phyloP scores from a whole-genome alignment of 2,888 invertebrate genomes.

The Protophormia terraenovae region DNA sequence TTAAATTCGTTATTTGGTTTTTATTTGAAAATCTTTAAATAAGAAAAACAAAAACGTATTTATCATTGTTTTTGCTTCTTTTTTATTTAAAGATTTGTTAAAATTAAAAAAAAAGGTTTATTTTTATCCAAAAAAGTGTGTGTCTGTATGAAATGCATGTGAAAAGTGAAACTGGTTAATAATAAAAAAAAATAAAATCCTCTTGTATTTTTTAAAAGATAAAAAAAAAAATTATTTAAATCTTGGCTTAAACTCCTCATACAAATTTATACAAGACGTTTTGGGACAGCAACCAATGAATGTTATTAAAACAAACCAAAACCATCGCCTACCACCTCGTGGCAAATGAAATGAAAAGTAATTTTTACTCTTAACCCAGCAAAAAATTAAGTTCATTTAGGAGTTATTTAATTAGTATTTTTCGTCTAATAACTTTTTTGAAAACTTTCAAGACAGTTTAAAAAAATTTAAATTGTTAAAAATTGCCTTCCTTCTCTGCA shows the following conservation, averaged over 20 bases:
- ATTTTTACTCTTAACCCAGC: slow-evolving; percentile 34
- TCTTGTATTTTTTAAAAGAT: slow-evolving; percentile 31
- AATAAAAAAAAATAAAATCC: slow-evolving; percentile 21
- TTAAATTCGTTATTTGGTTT: neutral
- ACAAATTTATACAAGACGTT: slow-evolving; percentile 62
- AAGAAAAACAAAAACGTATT: slow-evolving; percentile 29
- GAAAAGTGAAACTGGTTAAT: slow-evolving; percentile 67
- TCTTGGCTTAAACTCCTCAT: slow-evolving; percentile 59
- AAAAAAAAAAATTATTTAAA: slow-evolving; percentile 52
- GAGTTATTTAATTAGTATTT: no score
- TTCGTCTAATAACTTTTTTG: no score
- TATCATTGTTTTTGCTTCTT: slow-evolving; percentile 14
- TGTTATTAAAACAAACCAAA: slow-evolving; percentile 29
- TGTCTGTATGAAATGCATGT: slow-evolving; percentile 44
- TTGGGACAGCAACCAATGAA: slow-evolving; percentile 39
- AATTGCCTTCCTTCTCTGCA: no score
- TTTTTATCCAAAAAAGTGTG: slow-evolving; percentile 16
- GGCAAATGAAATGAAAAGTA: slow-evolving; percentile 67
- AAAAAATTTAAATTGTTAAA: no score
- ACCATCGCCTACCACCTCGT: slow-evolving; percentile 24
- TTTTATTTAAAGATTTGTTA: slow-evolving; percentile 16
- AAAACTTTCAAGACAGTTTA: no score
- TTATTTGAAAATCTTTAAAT: slow-evolving; percentile 42
- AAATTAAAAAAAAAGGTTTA: neutral
- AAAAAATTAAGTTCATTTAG: neutral